A percentile compares a stretch with the other conserved stretches of the same genome.
phyloP scores from a whole-genome alignment of 1,140 invertebrate genomes.

The Heliconius nattereri region DNA sequence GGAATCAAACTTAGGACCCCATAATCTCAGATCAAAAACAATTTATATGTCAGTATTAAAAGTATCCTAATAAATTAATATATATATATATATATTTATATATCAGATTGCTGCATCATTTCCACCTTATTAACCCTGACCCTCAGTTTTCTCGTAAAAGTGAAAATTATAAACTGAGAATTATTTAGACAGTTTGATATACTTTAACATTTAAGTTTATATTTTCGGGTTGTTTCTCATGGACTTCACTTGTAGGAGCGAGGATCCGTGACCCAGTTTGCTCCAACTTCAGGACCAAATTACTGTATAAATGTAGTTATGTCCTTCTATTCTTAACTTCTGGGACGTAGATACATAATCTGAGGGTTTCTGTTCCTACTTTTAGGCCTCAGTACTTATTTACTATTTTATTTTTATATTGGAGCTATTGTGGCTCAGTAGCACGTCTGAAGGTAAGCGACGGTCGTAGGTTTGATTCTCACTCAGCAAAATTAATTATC shows the following conservation, averaged over 20 bases:
- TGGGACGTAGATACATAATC: neutral
- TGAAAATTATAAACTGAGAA: neutral
- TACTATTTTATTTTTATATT: too few species aligned
- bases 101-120: too few species aligned
- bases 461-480: too few species aligned
- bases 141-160: neutral
- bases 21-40: neutral
- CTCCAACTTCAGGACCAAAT: neutral
- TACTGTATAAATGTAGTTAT: neutral
- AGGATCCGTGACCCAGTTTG: neutral
- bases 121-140: neutral
- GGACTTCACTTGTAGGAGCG: neutral
- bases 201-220: constrained; percentile 2
- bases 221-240: neutral
- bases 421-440: too few species aligned
- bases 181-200: constrained; percentile 8
- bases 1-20: neutral
- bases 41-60: neutral
- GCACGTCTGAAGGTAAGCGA: too few species aligned
- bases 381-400: too few species aligned
- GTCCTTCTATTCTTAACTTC: neutral
- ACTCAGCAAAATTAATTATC: too few species aligned
- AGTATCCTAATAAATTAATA: neutral
- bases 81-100: too few species aligned
- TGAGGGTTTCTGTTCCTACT: too few species aligned